Evolutionary conservation across 2,113 vertebrate species (phyloP), one percentile per base, ranked within the genome.

Genomic region (Antigone vipio): DNA sequence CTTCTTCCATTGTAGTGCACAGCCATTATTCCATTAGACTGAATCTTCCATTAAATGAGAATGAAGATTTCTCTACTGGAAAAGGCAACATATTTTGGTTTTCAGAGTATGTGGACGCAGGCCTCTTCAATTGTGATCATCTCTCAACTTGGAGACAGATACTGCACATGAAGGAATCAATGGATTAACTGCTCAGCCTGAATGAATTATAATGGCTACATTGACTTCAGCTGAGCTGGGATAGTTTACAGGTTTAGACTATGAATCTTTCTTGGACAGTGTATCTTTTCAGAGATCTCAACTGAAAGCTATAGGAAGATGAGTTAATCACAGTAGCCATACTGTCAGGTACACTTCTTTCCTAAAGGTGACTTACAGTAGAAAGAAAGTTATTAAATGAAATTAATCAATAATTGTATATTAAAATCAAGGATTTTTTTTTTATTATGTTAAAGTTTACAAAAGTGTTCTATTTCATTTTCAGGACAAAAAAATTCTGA

Each of bases 311-410:
- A 1, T 30, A 72, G 42, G 52, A 92, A 73, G 56, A 83, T 72
- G 49, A 94, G 53, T 91, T 80, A 75, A 90, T 93, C 89, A 29
- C 78, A 89, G 75, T 50, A 88, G 49, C 86, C 79, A 88, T 45
- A 44, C 82, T 42, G 84, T 92, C 78, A 87, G 34, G 73, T 93
- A 69, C 89, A 89, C 68, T 92, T 72, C 84, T 93, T 91, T 87
- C 79, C 78, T 96, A 75, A 97, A 88, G 24, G 32, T 93, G 76
- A 96, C 88, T 96, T 97, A 95, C 91, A 91, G 69, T 93, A 82
- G 56, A 83, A 84, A 53, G 40, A 76, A 84, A 72, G 55, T 44
- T 67, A 74, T 78, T 67, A 87, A 94, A 94, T 93, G 38, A 97
- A 85, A 88, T 88, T 59, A 89, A 96, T 82, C 91, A 81, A 58